A percentile compares a stretch with the other conserved stretches of the same genome.
These are phyloP conservation scores for Actinia tenebrosa DNA, from an alignment of 64 coral and sea anemone species.

Conservation along the genomic window DNA sequence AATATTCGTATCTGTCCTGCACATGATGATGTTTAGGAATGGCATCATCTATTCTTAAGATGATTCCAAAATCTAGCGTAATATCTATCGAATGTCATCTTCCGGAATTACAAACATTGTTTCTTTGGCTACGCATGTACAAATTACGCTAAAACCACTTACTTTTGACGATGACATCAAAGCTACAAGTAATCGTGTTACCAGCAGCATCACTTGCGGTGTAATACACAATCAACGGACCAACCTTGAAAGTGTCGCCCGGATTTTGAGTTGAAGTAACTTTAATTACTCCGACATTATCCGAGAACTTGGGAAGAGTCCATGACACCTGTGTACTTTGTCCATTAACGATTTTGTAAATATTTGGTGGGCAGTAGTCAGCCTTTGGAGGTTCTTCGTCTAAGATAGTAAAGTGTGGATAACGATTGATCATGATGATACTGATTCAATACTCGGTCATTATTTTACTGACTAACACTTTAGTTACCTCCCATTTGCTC, in stretches of 20 bases:
- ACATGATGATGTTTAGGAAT: too few species aligned
- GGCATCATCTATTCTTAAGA: too few species aligned
- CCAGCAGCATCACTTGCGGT: slow-evolving; percentile 8
- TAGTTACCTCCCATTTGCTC: too few species aligned
- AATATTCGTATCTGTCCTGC: too few species aligned
- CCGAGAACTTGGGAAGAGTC: slow-evolving; percentile 37
- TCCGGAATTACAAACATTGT: too few species aligned
- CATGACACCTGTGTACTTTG: slow-evolving; percentile 8
- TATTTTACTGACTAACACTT: too few species aligned
- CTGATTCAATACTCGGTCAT: too few species aligned
- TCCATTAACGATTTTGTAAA: slow-evolving; percentile 21
- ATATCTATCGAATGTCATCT: too few species aligned
- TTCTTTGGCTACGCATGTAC: too few species aligned
- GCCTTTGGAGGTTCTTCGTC: slow-evolving; percentile 23
- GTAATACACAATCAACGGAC: slow-evolving; percentile 8
- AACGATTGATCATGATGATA: neutral
- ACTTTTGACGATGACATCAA: slow-evolving; percentile 1
- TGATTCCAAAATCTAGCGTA: too few species aligned
- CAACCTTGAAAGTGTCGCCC: slow-evolving; percentile 36
- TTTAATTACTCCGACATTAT: slow-evolving; percentile 25
- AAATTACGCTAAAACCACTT: neutral
- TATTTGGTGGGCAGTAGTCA: neutral
- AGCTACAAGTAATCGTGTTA: neutral
- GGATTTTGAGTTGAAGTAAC: slow-evolving; percentile 1
- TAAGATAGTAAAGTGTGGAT: neutral